Evolutionary conservation across 2,797 vertebrate genomes (phyloP).

Genomic region (Mionectes olivaceus): DNA sequence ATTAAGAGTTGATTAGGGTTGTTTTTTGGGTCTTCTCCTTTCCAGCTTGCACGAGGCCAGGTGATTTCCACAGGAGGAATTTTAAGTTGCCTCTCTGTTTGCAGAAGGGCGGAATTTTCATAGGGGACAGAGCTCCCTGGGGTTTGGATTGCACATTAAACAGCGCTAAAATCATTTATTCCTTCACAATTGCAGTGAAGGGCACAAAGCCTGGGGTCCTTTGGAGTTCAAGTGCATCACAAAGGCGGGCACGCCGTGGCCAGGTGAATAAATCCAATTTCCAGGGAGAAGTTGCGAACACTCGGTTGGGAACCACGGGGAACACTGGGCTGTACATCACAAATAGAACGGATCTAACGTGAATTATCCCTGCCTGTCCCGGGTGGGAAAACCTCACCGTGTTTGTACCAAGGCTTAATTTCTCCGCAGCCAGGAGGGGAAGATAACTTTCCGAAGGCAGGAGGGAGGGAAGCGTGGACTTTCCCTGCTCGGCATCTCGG

Average conservation of each 20-base stretch:
- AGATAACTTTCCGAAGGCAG: accelerated
- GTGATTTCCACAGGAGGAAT: not conserved
- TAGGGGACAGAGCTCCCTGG: not conserved
- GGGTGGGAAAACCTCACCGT: accelerated
- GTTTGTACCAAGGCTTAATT: not conserved
- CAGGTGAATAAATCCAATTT: not conserved
- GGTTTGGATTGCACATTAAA: slow-evolving; percentile 41
- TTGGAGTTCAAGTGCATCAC: not conserved
- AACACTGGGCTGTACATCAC: not conserved
- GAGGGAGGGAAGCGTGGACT: not conserved
- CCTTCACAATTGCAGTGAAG: not conserved
- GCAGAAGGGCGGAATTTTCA: slow-evolving; percentile 9
- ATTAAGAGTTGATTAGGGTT: too few species aligned
- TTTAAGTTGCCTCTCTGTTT: not conserved
- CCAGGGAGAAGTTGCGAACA: not conserved
- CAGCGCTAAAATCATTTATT: not conserved
- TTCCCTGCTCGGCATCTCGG: not conserved
- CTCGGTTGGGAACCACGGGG: not conserved
- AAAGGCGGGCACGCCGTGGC: not conserved
- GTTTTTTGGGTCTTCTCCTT: not conserved
- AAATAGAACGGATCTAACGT: too few species aligned
- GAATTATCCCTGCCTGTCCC: not conserved
- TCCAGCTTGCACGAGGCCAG: not conserved
- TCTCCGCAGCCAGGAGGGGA: not conserved
- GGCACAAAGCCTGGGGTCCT: not conserved